Evolutionary conservation across 64 coral and sea anemone species (phyloP).

Genomic region (Hydrozoanthus tunicans): DNA sequence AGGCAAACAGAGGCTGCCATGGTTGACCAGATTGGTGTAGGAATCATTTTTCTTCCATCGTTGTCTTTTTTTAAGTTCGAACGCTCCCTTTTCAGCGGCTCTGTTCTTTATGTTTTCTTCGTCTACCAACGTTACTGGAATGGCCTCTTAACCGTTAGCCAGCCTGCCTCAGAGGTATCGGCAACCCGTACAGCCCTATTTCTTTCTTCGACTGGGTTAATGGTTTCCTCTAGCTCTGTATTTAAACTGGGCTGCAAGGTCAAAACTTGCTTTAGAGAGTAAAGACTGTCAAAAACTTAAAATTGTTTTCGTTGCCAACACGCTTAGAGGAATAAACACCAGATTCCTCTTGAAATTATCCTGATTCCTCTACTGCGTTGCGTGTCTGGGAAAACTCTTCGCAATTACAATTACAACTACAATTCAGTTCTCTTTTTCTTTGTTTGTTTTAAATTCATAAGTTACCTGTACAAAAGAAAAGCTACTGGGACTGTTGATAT

Average conservation of each 20-base stretch:
- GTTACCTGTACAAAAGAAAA: too few species aligned
- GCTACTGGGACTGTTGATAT: too few species aligned
- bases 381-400: background rate
- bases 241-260: slow-evolving; percentile 1
- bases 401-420: too few species aligned
- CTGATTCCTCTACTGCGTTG: background rate
- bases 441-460: too few species aligned
- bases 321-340: background rate
- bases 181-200: background rate
- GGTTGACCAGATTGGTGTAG: background rate
- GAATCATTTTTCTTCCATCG: background rate
- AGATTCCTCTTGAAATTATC: background rate
- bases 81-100: slow-evolving; percentile 1
- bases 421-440: too few species aligned
- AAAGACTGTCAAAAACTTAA: background rate
- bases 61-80: background rate
- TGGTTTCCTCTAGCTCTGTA: background rate
- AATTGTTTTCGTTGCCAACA: background rate
- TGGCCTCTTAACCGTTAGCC: background rate
- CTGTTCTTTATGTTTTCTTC: background rate
- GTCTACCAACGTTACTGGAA: background rate
- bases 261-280: background rate
- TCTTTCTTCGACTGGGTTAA: slow-evolving; percentile 1
- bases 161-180: background rate
- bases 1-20: background rate